Base-by-base conservation (phyloP, 2,888 invertebrate species). In the Aspidiotus rigidus region DNA sequence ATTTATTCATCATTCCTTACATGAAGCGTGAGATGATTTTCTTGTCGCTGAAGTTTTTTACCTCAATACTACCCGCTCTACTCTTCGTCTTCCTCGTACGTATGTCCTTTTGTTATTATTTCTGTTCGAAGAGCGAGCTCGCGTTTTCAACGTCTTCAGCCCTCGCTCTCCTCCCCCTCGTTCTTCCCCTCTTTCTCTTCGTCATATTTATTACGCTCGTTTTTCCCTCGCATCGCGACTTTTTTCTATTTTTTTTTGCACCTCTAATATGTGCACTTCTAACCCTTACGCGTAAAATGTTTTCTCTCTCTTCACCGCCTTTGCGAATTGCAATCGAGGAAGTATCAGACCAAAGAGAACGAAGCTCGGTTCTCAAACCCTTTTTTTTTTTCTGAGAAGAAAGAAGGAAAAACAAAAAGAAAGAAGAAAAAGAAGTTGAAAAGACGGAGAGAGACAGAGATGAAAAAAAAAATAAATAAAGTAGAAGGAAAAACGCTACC, bases 281-380 rank as follows among this genome's bases (percentile, higher is more conserved):
- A 66, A 66, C 66, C 66, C 66, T 66, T 66, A 59, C 66, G 66
- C 66, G 66, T 59, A 66, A 66, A 60, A 60, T 49, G 59, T 44
- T 40, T 57, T 66, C 59, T 66, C 59, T 66, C 59, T 66, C 57
- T 57, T 42, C 57, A 28, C 28, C 28, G 55, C 55, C 64, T 64
- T 39, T 64, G 17, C 7, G 42, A 55, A 41, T n/a, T 59, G 39
- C 39, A 54, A 40, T 64, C 66, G 66, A 66, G 66, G 66, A 66
- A 66, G 66, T 66, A 66, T 60, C 66, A 66, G 59, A 59, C 59
- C 41, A 28, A 57, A 55, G 42, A 61, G 69, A 69, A 62, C 61
- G 62, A 60, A 69, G 69, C 69, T 62, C 62, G 61, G 61, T 69
- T 69, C 62, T 62, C 61, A 69, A 69, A 61, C 69, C 69, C 62